A percentile compares a stretch with the other conserved stretches of the same genome.
Evolutionary conservation across 1,140 invertebrate genomes (phyloP).

Genomic region (Hormaphis cornu): DNA sequence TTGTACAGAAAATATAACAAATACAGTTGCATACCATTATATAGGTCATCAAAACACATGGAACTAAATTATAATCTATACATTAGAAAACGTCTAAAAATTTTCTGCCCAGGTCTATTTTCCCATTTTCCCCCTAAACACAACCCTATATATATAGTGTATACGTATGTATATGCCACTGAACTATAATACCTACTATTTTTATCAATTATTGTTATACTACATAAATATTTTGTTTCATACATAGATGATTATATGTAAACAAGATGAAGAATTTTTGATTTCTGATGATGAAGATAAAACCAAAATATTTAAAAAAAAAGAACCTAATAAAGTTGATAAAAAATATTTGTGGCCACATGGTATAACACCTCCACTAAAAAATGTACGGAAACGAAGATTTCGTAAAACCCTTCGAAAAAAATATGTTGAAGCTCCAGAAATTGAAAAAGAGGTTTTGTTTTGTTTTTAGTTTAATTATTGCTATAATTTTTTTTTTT

Average conservation of each 20-base stretch:
- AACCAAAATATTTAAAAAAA: constrained; percentile 72
- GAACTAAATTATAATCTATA: too few relatives aligned
- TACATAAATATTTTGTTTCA: not conserved
- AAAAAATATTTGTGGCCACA: constrained; percentile 91
- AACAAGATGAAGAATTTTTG: constrained; percentile 71
- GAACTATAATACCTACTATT: too few relatives aligned
- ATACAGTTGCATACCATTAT: too few relatives aligned
- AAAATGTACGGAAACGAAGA: constrained; percentile 85
- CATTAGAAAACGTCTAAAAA: too few relatives aligned
- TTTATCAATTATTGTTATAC: not conserved
- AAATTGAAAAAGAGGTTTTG: constrained; percentile 89
- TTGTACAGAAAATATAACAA: too few relatives aligned
- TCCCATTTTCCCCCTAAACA: too few relatives aligned
- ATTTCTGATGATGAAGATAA: constrained; percentile 62
- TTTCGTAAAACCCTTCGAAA: constrained; percentile 94
- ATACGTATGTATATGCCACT: too few relatives aligned
- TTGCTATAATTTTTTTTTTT: not conserved
- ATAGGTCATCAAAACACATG: too few relatives aligned
- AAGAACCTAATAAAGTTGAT: constrained; percentile 83
- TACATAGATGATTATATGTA: constrained; percentile 64
- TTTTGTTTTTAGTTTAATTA: not conserved
- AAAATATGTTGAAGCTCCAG: constrained; percentile 92
- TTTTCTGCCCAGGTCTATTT: too few relatives aligned
- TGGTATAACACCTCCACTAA: constrained; percentile 85
- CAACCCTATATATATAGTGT: too few relatives aligned